Evolutionary conservation across 2,113 vertebrate genomes (phyloP).

Genomic region (Phalacrocorax brasilianus): DNA sequence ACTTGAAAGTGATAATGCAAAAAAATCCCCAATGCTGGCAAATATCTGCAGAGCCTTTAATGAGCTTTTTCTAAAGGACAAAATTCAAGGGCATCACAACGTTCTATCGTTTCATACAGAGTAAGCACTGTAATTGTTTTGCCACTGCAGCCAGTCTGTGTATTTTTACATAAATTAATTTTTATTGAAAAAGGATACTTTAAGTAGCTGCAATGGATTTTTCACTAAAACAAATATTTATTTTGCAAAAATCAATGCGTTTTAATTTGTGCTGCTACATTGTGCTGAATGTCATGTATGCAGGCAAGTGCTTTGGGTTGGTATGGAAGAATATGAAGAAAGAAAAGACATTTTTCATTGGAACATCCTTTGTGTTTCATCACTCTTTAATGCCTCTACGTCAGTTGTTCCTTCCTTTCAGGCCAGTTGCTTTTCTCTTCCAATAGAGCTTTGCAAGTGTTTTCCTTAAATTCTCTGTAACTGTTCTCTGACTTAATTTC

Average conservation of each 20-base stretch:
- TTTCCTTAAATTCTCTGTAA: not conserved
- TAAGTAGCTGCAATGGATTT: slow-evolving; percentile 36
- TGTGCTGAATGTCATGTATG: not conserved
- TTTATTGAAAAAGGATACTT: slow-evolving; percentile 18
- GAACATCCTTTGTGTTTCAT: not conserved
- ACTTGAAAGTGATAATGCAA: not conserved
- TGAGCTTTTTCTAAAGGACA: not conserved
- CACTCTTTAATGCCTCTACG: not conserved
- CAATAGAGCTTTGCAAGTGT: not conserved
- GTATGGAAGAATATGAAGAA: not conserved
- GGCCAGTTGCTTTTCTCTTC: not conserved
- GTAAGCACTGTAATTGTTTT: not conserved
- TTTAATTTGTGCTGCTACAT: slow-evolving; percentile 13
- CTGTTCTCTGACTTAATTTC: not conserved
- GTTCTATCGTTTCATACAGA: not conserved
- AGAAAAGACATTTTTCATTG: not conserved
- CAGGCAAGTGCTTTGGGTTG: not conserved
- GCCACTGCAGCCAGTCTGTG: not conserved
- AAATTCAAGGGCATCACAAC: not conserved
- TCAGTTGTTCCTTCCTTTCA: not conserved
- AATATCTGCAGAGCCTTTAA: not conserved
- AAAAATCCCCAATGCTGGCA: not conserved
- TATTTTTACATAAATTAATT: not conserved
- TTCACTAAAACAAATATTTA: not conserved
- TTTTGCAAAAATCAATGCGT: not conserved